Conservation (phyloP, 2,113 vertebrate genomes). For the Eubucco bourcierii region DNA sequence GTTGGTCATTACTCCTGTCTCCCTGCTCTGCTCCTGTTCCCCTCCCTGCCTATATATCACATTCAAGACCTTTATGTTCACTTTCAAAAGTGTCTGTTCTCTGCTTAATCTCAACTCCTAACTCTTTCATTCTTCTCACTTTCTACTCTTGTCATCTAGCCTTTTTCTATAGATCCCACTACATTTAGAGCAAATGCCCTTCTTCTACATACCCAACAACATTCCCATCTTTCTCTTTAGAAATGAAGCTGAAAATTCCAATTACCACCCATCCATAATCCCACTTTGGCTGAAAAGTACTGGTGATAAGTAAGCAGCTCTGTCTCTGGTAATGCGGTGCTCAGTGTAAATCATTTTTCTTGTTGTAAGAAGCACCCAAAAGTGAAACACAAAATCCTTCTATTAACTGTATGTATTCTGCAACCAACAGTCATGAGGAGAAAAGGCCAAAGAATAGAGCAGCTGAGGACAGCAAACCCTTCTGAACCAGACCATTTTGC, state of each 20-base stretch:
- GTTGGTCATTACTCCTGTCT: background rate
- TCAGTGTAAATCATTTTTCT: background rate
- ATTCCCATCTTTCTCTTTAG: background rate
- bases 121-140: conserved; percentile 37
- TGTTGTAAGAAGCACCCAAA: background rate
- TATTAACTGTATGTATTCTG: background rate
- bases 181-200: background rate
- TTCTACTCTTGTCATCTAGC: background rate
- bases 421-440: background rate
- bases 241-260: background rate
- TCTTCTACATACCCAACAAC: background rate
- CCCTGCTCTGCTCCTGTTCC: background rate
- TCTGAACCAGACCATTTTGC: background rate
- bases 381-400: background rate
- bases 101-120: conserved; percentile 36
- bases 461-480: background rate
- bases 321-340: background rate
- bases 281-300: background rate
- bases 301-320: background rate
- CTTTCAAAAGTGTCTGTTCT: conserved; percentile 28
- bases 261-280: background rate
- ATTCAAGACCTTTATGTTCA: background rate
- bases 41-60: background rate
- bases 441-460: fast-evolving
- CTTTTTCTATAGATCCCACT: background rate